phyloP scores from a whole-genome alignment of 2,113 vertebrate species.

The Thinocorus orbignyianus region DNA sequence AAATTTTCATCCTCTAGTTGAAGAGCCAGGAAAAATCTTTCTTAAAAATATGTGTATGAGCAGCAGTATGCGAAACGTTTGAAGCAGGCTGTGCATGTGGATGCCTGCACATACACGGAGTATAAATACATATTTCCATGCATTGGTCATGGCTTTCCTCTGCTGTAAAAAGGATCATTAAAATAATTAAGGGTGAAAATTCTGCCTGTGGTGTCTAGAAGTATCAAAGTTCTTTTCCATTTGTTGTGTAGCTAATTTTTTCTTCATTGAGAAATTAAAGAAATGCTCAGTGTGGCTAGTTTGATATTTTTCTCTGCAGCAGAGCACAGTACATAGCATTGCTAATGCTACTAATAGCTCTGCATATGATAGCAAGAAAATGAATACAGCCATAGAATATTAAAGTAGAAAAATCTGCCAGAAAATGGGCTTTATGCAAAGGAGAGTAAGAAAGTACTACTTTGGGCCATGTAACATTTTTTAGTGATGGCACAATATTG shows the following conservation, averaged over 20 bases:
- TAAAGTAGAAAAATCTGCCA: background rate
- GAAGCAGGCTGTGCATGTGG: background rate
- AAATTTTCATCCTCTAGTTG: constrained; percentile 30
- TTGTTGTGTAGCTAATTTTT: background rate
- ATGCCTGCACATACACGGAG: background rate
- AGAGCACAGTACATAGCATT: background rate
- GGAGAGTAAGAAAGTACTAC: background rate
- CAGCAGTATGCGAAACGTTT: background rate
- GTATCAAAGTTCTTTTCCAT: background rate
- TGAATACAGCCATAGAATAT: background rate
- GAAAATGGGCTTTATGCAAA: background rate
- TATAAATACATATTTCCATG: background rate
- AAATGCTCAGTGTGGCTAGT: background rate
- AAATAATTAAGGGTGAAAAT: constrained; percentile 22
- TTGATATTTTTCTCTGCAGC: background rate
- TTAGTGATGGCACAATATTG: background rate
- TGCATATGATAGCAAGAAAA: background rate
- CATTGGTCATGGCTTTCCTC: constrained; percentile 3
- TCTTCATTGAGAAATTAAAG: background rate
- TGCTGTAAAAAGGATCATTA: background rate
- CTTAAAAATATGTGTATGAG: background rate
- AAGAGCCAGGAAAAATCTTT: constrained; percentile 1
- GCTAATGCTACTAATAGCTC: background rate
- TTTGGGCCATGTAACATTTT: background rate
- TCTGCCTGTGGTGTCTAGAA: background rate